phyloP scores from a whole-genome alignment of 2,113 vertebrate species.

The Pteronura brasiliensis region DNA sequence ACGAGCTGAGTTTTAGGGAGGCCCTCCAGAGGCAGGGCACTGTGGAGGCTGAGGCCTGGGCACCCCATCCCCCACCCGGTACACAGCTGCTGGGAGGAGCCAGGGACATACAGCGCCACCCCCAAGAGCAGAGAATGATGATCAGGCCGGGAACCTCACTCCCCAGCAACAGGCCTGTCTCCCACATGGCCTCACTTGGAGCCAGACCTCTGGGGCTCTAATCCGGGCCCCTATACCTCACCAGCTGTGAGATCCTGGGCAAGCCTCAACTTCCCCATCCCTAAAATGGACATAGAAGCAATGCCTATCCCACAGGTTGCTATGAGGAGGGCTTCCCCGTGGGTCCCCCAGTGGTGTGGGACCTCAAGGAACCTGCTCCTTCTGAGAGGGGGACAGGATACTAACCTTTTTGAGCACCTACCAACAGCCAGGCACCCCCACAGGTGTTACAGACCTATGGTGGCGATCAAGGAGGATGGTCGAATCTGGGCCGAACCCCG shows the following conservation, averaged over 20 bases:
- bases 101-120: neutral
- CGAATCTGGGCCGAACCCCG: neutral
- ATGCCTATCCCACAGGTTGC: neutral
- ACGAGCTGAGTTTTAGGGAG: neutral
- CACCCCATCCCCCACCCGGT: too few species aligned
- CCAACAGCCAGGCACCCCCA: too few species aligned
- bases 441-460: fast-evolving
- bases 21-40: neutral
- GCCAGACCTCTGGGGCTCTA: neutral
- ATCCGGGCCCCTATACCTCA: neutral
- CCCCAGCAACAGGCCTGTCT: neutral
- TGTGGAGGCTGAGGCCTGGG: neutral
- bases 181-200: neutral
- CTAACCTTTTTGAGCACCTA: neutral
- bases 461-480: neutral
- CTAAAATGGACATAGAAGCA: neutral
- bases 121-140: neutral
- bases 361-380: neutral
- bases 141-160: too few species aligned
- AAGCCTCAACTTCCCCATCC: neutral
- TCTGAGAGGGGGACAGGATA: neutral
- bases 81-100: neutral
- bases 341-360: neutral
- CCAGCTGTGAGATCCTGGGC: neutral
- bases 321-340: neutral